Conservation (phyloP, 2,113 vertebrate species). For the Epinephelus lanceolatus region DNA sequence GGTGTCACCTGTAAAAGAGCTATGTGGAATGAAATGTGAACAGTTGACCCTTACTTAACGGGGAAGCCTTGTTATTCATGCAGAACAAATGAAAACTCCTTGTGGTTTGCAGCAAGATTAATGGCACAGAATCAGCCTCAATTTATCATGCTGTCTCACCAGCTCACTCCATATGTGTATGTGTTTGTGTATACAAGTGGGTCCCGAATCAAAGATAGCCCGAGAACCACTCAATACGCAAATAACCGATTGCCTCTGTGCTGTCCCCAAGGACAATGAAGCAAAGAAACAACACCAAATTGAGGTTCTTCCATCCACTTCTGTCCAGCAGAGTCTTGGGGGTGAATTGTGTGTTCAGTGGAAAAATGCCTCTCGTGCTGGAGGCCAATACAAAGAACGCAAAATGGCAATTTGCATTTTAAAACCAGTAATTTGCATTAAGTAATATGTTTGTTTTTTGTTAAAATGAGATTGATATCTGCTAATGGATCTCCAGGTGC, state of each 20-base stretch:
- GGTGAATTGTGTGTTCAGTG: constrained; percentile 7
- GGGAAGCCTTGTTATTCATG: constrained; percentile 50
- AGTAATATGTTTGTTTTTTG: constrained; percentile 17
- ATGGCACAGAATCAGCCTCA: constrained; percentile 43
- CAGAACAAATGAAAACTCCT: constrained; percentile 54
- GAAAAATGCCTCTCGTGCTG: not conserved
- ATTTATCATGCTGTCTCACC: constrained; percentile 57
- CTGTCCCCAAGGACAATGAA: constrained; percentile 25
- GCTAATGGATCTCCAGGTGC: not conserved
- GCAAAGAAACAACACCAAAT: constrained; percentile 21
- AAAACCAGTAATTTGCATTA: constrained; percentile 24
- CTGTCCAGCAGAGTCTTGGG: not conserved
- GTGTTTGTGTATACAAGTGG: constrained; percentile 42
- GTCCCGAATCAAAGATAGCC: constrained; percentile 55
- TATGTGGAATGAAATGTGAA: constrained; percentile 11
- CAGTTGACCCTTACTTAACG: constrained; percentile 22
- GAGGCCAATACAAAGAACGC: not conserved
- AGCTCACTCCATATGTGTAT: not conserved
- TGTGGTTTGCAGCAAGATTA: constrained; percentile 61
- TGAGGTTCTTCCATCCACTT: constrained; percentile 21
- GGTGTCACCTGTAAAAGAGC: constrained; percentile 34
- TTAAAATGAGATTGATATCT: constrained; percentile 8
- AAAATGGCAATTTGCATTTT: constrained; percentile 31
- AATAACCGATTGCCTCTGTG: constrained; percentile 58
- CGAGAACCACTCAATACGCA: constrained; percentile 51